These are phyloP conservation scores for Aptenodytes patagonicus DNA, from an alignment of 2,113 vertebrate species.

Conservation along the genomic window DNA sequence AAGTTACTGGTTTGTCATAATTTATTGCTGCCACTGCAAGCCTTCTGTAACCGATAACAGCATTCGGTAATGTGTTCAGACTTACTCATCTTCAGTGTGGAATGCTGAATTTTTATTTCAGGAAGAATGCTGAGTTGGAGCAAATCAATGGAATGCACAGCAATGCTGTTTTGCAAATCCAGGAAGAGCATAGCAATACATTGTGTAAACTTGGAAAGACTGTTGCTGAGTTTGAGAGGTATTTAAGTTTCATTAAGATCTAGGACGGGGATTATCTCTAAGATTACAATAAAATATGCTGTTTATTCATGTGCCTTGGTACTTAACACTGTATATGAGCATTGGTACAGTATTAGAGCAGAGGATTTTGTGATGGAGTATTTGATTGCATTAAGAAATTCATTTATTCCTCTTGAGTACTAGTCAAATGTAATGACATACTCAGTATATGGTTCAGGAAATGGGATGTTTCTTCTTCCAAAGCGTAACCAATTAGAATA, in stretches of 20 bases:
- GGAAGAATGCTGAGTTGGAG: slow-evolving; percentile 75
- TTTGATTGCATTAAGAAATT: background rate
- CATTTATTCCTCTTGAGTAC: background rate
- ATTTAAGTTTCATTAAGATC: background rate
- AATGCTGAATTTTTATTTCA: slow-evolving; percentile 27
- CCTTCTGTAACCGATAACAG: background rate
- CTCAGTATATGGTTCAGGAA: background rate
- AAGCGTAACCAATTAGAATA: background rate
- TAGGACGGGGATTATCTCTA: background rate
- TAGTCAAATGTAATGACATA: background rate
- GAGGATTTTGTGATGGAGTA: background rate
- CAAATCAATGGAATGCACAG: slow-evolving; percentile 60
- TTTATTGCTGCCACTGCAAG: background rate
- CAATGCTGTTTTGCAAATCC: slow-evolving; percentile 59
- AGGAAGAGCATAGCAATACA: slow-evolving; percentile 67
- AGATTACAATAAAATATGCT: background rate
- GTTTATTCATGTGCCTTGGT: background rate
- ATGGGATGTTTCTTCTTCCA: background rate
- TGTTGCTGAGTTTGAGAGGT: slow-evolving; percentile 83
- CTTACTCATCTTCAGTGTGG: background rate
- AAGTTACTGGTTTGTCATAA: background rate
- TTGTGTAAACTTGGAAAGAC: slow-evolving; percentile 70
- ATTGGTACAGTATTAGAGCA: background rate
- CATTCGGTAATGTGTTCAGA: background rate
- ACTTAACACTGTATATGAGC: background rate